These are phyloP conservation scores for Aramus guarauna DNA, from an alignment of 2,113 vertebrate species.

Conservation along the genomic window DNA sequence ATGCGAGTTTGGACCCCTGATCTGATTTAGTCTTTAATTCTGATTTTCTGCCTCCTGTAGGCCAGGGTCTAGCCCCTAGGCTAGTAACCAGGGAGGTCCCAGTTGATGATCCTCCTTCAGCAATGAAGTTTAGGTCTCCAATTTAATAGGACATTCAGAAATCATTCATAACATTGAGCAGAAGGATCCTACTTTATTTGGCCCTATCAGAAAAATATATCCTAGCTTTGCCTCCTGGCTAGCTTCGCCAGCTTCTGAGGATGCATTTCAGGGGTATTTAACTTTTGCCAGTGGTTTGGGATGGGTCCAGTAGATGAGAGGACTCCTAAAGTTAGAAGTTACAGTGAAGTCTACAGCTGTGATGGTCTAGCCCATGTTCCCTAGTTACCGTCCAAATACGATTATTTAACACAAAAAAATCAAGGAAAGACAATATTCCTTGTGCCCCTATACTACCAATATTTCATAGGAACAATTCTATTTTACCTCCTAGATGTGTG, in stretches of 20 bases:
- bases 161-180: not conserved
- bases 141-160: not conserved
- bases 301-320: not conserved
- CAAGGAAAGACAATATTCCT: not conserved
- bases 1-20: rapidly evolving
- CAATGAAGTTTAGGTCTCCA: not conserved
- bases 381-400: not conserved
- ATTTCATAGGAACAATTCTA: not conserved
- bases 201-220: not conserved
- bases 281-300: not conserved
- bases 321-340: not conserved
- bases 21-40: not conserved
- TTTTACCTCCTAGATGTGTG: not conserved
- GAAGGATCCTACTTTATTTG: not conserved
- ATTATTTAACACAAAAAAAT: not conserved
- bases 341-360: not conserved
- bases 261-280: not conserved
- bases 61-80: not conserved
- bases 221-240: not conserved
- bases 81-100: too few species aligned
- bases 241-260: not conserved
- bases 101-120: too few species aligned
- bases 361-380: not conserved
- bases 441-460: not conserved
- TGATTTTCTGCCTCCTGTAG: not conserved